Conservation (phyloP, 2,797 vertebrate species). For the Champsocephalus esox region DNA sequence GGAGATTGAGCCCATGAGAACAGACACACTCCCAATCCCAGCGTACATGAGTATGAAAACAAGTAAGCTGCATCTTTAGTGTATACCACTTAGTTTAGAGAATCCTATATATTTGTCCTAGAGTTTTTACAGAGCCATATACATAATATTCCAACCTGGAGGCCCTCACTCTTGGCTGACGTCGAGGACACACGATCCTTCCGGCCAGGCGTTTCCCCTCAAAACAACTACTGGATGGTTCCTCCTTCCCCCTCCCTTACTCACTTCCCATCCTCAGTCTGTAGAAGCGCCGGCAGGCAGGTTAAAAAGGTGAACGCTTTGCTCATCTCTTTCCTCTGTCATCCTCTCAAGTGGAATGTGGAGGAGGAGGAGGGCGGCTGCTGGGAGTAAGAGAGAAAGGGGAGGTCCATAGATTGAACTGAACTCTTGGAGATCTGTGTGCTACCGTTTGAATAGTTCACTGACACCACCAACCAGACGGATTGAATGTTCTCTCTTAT, state of each 20-base stretch:
- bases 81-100: neutral
- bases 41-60: neutral
- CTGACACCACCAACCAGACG: neutral
- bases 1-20: constrained; percentile 28
- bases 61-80: neutral
- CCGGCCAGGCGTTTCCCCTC: constrained; percentile 32
- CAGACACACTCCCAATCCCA: neutral
- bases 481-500: neutral
- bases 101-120: constrained; percentile 2
- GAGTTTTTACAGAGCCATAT: neutral
- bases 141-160: constrained; percentile 17
- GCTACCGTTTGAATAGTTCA: constrained; percentile 20
- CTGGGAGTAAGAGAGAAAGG: constrained; percentile 29
- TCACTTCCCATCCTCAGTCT: constrained; percentile 23
- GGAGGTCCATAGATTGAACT: constrained; percentile 26
- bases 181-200: constrained; percentile 39
- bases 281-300: constrained; percentile 43
- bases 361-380: constrained; percentile 52
- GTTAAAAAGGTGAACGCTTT: constrained; percentile 66
- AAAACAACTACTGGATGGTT: constrained; percentile 33
- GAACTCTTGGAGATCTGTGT: constrained; percentile 35
- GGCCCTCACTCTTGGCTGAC: constrained; percentile 26
- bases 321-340: constrained; percentile 53
- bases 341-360: constrained; percentile 62
- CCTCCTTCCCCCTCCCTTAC: constrained; percentile 20